A percentile compares a stretch with the other conserved stretches of the same genome.
Evolutionary conservation across 2,797 vertebrate species (phyloP).

Genomic region (Rhinella marina): DNA sequence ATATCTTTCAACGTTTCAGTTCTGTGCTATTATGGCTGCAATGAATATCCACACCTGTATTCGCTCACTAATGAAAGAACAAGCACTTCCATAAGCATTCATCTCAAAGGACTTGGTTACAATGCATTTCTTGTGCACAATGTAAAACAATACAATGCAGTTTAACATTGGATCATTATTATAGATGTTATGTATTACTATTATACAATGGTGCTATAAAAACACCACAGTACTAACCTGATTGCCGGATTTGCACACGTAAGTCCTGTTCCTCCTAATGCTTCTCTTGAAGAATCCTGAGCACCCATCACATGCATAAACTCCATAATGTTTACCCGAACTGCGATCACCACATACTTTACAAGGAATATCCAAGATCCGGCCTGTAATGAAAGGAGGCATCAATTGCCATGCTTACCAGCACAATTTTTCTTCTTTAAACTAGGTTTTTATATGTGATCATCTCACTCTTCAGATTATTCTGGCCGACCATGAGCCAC

Average conservation of each 20-base stretch:
- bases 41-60: slow-evolving; percentile 16
- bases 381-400: slow-evolving; percentile 80
- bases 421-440: neutral
- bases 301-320: slow-evolving; percentile 97
- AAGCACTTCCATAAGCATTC: neutral
- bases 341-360: slow-evolving; percentile 98
- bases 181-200: neutral
- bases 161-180: neutral
- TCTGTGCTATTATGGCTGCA: neutral
- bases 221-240: slow-evolving; percentile 78
- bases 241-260: slow-evolving; percentile 98
- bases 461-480: neutral
- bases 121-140: neutral
- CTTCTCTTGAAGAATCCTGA: slow-evolving; percentile 99
- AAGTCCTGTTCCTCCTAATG: slow-evolving; percentile 95
- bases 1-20: neutral
- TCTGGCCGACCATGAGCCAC: neutral
- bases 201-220: neutral
- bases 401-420: neutral
- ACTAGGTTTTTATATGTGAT: neutral
- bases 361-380: slow-evolving; percentile 97
- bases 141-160: neutral
- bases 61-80: slow-evolving; percentile 3
- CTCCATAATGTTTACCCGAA: slow-evolving; percentile 97
- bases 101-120: neutral